Evolutionary conservation across 2,113 vertebrate species (phyloP).

Genomic region (Acrocephalus kingi): DNA sequence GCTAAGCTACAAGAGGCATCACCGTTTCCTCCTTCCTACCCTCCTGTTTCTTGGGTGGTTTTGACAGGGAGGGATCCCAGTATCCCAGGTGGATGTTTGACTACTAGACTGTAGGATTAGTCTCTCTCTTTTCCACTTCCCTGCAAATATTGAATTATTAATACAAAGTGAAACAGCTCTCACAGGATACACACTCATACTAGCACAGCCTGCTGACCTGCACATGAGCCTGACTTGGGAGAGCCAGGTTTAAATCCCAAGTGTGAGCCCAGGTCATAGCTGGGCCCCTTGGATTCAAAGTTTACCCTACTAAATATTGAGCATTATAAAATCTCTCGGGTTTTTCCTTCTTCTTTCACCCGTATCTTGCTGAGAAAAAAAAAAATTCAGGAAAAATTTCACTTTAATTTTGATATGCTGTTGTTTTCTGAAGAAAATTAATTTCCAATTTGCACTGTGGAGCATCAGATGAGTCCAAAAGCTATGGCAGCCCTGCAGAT

Average conservation of each 20-base stretch:
- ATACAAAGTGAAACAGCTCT: slow-evolving; percentile 12
- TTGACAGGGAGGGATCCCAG: not conserved
- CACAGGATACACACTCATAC: not conserved
- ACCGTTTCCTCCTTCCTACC: not conserved
- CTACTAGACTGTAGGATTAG: slow-evolving; percentile 25
- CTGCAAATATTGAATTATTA: slow-evolving; percentile 47
- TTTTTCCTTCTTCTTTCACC: not conserved
- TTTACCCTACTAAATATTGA: not conserved
- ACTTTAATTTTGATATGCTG: not conserved
- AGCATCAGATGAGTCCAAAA: not conserved
- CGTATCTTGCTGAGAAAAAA: not conserved
- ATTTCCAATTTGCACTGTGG: not conserved
- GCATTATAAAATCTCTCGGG: not conserved
- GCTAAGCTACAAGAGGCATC: not conserved
- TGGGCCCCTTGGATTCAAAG: not conserved
- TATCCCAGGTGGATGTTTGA: slow-evolving; percentile 21
- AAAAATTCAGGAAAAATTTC: not conserved
- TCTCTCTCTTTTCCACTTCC: not conserved
- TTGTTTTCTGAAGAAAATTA: not conserved
- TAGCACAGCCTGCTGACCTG: not conserved
- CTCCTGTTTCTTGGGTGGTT: not conserved
- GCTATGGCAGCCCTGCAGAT: accelerated
- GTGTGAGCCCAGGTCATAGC: not conserved
- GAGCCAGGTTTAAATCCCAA: not conserved
- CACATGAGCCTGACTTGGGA: not conserved